Percentiles rank a stretch among this genome's conserved stretches.
phyloP scores from a whole-genome alignment of 2,888 invertebrate genomes.

The Eretmocerus hayati region DNA sequence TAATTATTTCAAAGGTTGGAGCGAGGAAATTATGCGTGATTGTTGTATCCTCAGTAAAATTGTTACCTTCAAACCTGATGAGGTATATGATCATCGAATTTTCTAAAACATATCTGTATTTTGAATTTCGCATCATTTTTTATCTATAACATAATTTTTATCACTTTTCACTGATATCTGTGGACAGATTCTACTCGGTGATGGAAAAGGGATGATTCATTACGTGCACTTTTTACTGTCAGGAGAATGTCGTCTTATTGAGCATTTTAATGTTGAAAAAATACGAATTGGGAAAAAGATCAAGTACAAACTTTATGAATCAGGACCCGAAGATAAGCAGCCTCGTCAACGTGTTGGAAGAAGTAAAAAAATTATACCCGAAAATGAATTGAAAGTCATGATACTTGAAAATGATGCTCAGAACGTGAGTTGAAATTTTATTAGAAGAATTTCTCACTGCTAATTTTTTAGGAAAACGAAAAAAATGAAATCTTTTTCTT shows the following conservation, averaged over 20 bases:
- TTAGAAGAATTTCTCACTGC: too few species aligned
- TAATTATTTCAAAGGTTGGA: constrained; percentile 59
- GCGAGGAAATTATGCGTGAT: constrained; percentile 54
- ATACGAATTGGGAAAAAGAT: constrained; percentile 41
- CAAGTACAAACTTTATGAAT: constrained; percentile 48
- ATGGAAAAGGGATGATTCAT: constrained; percentile 41
- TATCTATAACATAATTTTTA: too few species aligned
- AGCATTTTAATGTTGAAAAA: constrained; percentile 50
- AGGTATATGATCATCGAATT: constrained; percentile 43
- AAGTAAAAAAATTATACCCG: constrained; percentile 2
- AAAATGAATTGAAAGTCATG: too few species aligned
- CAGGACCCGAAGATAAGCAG: background rate
- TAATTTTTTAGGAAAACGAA: too few species aligned
- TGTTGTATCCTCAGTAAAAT: constrained; percentile 62
- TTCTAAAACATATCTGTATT: too few species aligned
- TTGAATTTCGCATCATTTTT: too few species aligned
- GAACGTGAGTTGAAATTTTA: too few species aligned
- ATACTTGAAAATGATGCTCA: too few species aligned
- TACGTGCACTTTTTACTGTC: constrained; percentile 54
- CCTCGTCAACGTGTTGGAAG: constrained; percentile 2
- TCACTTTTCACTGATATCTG: too few species aligned
- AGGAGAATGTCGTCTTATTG: constrained; percentile 57
- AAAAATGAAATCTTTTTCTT: too few species aligned
- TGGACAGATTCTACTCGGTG: constrained; percentile 38
- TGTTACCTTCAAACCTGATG: constrained; percentile 51